Evolutionary conservation across 2,888 invertebrate species (phyloP), one percentile per base, ranked within the genome.

Genomic region (Lycia hirtaria): DNA sequence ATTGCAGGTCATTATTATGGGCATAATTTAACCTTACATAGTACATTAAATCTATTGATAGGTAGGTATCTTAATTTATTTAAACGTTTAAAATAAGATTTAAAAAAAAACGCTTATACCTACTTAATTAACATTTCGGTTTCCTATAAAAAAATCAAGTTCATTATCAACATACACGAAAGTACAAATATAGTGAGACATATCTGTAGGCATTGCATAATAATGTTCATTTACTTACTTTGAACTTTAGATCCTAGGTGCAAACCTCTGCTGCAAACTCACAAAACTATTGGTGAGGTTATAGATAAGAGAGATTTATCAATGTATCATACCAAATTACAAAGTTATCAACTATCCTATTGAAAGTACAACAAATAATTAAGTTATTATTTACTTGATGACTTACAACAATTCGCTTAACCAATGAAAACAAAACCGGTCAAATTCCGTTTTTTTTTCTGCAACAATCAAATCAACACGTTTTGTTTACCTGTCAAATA

Each of bases 161-260:
- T 26, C 1, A 10, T 9, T 12, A 32, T 12, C 20, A 12, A 22
- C 22, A 17, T 4, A n/a, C 4, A 24, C 7, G 0, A 26, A 20
- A 6, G 10, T 12, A 14, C 15, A 57, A 47, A 50, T 47, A 63
- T n/a, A n/a, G n/a, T n/a, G n/a, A n/a, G n/a, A n/a, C n/a, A n/a
- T n/a, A 51, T 6, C 24, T 33, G 44, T 30, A 26, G 19, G n/a
- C 41, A 53, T 68, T 69, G 67, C 24, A 55, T 67, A 66, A 64
- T 51, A 60, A 41, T 44, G n/a, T 38, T 17, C 19, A 15, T 48
- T 26, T 56, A 71, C 71, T 73, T 72, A 72, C 73, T 56, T 62
- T 68, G 64, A 67, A 68, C 63, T 65, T 68, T 57, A 26, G 51
- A n/a, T 24, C 45, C 47, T 56, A 49, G 41, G 41, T 41, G 3